These are phyloP conservation scores for Vidua macroura DNA, from an alignment of 2,113 vertebrate species.

Conservation along the genomic window DNA sequence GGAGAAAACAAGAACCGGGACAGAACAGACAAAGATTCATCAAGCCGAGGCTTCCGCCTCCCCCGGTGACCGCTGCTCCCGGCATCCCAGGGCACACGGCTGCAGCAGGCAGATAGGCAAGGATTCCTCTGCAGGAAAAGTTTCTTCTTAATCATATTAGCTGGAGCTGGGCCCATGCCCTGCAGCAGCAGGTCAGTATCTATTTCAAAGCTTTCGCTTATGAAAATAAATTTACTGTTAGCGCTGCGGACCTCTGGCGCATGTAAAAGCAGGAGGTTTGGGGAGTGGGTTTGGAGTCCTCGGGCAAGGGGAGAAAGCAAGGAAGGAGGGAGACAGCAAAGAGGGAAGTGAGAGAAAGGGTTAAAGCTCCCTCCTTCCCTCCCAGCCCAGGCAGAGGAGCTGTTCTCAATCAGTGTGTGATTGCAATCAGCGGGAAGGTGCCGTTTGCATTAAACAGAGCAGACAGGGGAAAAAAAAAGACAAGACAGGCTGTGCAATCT, in stretches of 20 bases:
- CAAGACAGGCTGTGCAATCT: conserved; percentile 59
- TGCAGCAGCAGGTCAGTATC: conserved; percentile 32
- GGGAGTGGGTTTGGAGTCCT: not conserved
- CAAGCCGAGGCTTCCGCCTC: fast-evolving
- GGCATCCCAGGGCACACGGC: not conserved
- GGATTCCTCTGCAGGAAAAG: not conserved
- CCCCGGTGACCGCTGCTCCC: not conserved
- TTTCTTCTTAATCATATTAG: conserved; percentile 51
- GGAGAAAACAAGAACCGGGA: not conserved
- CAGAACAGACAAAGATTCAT: fast-evolving
- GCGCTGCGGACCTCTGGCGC: not conserved
- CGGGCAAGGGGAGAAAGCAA: not conserved
- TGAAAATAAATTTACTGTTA: conserved; percentile 39
- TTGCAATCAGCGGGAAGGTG: conserved; percentile 74
- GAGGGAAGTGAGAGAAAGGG: not conserved
- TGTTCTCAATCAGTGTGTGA: conserved; percentile 72
- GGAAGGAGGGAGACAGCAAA: not conserved
- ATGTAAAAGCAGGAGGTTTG: not conserved
- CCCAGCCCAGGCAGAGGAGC: conserved; percentile 44
- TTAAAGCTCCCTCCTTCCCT: conserved; percentile 45
- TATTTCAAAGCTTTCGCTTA: conserved; percentile 34
- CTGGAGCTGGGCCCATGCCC: conserved; percentile 14
- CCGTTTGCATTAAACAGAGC: conserved; percentile 61
- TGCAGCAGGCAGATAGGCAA: conserved; percentile 34
- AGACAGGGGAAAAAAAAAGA: conserved; percentile 7